These are phyloP conservation scores for Paradoxurus hermaphroditus DNA, from an alignment of 2,113 vertebrate genomes.

Conservation along the genomic window DNA sequence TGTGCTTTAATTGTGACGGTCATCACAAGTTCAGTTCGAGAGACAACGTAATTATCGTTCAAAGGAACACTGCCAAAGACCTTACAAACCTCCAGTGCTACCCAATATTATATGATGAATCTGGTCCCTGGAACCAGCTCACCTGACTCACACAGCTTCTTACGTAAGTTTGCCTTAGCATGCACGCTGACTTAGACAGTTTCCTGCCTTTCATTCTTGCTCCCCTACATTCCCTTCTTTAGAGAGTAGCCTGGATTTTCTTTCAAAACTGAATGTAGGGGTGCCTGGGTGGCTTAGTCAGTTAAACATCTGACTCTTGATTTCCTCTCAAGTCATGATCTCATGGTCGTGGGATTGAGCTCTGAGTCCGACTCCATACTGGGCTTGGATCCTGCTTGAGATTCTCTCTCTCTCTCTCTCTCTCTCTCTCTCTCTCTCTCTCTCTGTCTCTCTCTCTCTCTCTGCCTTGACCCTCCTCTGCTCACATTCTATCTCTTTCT, in stretches of 20 bases:
- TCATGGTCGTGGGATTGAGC: too few species aligned
- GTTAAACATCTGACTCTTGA: too few species aligned
- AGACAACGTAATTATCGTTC: background rate
- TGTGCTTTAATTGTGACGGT: background rate
- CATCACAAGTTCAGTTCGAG: background rate
- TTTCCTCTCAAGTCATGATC: too few species aligned
- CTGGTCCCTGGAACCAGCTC: background rate
- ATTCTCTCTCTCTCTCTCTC: too few species aligned
- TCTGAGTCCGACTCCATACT: too few species aligned
- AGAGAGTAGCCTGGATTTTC: background rate
- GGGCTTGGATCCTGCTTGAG: too few species aligned
- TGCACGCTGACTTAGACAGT: background rate
- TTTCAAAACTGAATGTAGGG: background rate
- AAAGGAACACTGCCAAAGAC: background rate
- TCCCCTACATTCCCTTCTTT: background rate
- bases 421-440: too few species aligned
- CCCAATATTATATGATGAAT: background rate
- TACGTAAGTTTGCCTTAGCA: background rate
- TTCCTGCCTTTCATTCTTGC: background rate
- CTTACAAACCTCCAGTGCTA: background rate
- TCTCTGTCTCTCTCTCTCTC: too few species aligned
- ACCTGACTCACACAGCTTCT: background rate
- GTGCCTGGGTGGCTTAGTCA: too few species aligned
- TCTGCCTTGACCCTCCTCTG: too few species aligned
- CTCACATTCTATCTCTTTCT: too few species aligned